A percentile compares a stretch with the other conserved stretches of the same genome.
Evolutionary conservation across 2,797 vertebrate genomes (phyloP).

Genomic region (Rhodeus uyekii): DNA sequence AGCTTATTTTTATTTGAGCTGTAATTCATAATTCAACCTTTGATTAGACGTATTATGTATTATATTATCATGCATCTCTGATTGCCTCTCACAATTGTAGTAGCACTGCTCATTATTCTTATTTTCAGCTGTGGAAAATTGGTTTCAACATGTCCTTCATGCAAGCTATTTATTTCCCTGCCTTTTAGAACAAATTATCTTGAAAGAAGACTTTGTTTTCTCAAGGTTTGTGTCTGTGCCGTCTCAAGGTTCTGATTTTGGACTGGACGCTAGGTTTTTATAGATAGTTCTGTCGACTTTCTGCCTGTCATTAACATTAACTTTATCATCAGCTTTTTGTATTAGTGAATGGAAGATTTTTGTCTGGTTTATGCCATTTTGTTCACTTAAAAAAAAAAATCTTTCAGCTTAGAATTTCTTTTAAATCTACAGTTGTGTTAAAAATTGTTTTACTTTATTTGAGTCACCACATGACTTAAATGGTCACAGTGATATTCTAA

Average conservation of each 20-base stretch:
- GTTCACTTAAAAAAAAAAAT: neutral
- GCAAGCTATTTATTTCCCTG: neutral
- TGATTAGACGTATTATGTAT: slow-evolving; percentile 3
- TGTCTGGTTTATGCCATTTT: neutral
- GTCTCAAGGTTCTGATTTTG: slow-evolving; percentile 22
- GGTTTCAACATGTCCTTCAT: slow-evolving; percentile 15
- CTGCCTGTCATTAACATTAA: neutral
- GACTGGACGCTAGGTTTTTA: neutral
- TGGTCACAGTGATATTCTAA: neutral
- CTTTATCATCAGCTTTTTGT: slow-evolving; percentile 4
- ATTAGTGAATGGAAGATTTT: neutral
- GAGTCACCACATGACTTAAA: neutral
- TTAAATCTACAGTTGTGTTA: neutral
- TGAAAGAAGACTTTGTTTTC: slow-evolving; percentile 38
- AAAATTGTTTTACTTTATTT: too few species aligned
- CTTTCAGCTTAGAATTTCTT: neutral
- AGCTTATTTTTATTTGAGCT: neutral
- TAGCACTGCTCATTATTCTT: neutral
- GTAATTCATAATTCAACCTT: neutral
- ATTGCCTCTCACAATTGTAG: neutral
- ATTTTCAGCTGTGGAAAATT: slow-evolving; percentile 22
- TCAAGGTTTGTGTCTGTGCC: slow-evolving; percentile 10
- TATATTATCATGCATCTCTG: neutral
- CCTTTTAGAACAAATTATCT: slow-evolving; percentile 23
- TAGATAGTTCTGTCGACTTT: slow-evolving; percentile 10